Conservation (phyloP, 2,113 vertebrate species). For the Actenoides hombroni region DNA sequence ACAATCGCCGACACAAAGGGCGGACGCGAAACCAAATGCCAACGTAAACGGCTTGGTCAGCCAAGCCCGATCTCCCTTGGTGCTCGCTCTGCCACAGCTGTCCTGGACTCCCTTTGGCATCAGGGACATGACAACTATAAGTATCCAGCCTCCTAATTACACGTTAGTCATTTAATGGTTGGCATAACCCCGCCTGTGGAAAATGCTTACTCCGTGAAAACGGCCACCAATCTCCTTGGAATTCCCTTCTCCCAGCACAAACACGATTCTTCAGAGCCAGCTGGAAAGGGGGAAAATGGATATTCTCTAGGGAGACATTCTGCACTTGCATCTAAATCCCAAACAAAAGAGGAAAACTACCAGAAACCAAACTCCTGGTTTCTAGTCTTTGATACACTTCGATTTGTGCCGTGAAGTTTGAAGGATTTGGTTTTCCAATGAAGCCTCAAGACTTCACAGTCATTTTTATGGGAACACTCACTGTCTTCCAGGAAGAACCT, state of each 20-base stretch:
- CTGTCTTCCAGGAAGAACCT: neutral
- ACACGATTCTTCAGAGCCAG: neutral
- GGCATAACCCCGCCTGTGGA: slow-evolving; percentile 67
- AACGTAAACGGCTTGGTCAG: slow-evolving; percentile 5
- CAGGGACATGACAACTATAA: slow-evolving; percentile 59
- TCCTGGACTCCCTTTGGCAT: slow-evolving; percentile 43
- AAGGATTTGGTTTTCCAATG: neutral
- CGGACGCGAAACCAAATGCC: neutral
- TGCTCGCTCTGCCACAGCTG: slow-evolving; percentile 46
- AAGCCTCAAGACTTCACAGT: neutral
- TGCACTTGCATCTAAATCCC: neutral
- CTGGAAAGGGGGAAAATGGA: neutral
- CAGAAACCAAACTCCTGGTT: neutral
- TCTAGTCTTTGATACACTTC: neutral
- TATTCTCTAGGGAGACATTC: neutral
- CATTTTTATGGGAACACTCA: neutral
- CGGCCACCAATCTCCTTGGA: slow-evolving; percentile 32
- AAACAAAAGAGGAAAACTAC: neutral
- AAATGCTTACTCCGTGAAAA: slow-evolving; percentile 62
- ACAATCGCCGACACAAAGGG: neutral
- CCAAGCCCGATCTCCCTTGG: neutral
- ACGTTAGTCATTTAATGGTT: slow-evolving; percentile 55
- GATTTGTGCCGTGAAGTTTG: neutral
- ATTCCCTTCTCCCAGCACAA: slow-evolving; percentile 50
- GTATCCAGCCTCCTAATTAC: slow-evolving; percentile 66